Base-by-base conservation (phyloP, 2,888 invertebrate genomes). In the Aradus depressus region DNA sequence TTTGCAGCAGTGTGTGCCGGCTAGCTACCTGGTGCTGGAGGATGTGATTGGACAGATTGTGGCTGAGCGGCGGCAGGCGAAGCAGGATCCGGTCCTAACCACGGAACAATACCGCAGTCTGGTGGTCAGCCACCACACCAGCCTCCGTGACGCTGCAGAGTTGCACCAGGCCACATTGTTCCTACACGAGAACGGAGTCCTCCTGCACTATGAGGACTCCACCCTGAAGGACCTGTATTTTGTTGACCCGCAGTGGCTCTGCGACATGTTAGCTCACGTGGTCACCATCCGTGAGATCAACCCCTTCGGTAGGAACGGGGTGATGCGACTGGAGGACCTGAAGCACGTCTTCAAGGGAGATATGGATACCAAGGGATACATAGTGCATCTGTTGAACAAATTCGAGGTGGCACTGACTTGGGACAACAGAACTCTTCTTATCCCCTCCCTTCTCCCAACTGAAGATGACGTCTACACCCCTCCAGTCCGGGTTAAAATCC, bases 281-380 rank as follows among this genome's bases (percentile, higher is more conserved):
- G 91, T 97, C 28, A 93, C 96, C 0, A 90, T 96, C 18, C 70
- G 93, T n/a, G 95, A 96, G 70, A 90, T 96, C 59, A 96, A 96
- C 72, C 92, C 92, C 0, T 95, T 95, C 67, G 92, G 91, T 0
- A 75, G 81, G 58, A 85, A 84, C 52, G 95, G 87, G 52, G 79
- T 96, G 42, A 97, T 97, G 96, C 86, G 86, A 65, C 72, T 92
- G 38, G 89, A 91, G 51, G 93, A 96, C 66, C 73, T 97, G 48
- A 83, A 89, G 61, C 84, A 89, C 65, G 80, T 96, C 34, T 95
- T 96, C 69, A 91, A 91, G 65, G 81, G 86, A 4, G 79, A 83
- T 1, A 72, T 75, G 8, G 76, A 78, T 60, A 76, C 79, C 1
- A 73, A 77, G 62, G 81, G 85, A 44, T 90, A 95, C 63, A 89